Evolutionary conservation across 2,113 vertebrate species (phyloP).

Genomic region (Cheirogaleus medius): DNA sequence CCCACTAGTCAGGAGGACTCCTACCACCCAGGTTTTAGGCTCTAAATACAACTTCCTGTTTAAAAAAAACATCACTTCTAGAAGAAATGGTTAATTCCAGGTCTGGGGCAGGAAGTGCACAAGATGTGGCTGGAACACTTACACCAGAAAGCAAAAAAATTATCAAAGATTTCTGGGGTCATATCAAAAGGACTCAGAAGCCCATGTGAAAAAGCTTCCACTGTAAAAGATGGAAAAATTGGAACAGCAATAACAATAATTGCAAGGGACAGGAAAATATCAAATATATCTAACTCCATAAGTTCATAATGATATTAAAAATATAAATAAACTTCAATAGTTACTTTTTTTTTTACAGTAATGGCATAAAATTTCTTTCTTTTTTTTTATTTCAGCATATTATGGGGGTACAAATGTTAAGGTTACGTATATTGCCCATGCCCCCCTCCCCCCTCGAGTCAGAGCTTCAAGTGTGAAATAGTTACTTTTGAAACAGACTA

Average conservation of each 20-base stretch:
- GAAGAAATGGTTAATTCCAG: constrained; percentile 8
- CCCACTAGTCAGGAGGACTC: background rate
- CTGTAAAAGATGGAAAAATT: background rate
- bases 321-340: background rate
- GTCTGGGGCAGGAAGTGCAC: background rate
- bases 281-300: background rate
- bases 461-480: no score
- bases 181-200: background rate
- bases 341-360: no score
- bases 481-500: background rate
- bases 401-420: no score
- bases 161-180: background rate
- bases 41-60: background rate
- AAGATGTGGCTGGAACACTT: background rate
- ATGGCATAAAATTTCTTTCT: no score
- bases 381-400: no score
- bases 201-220: background rate
- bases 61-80: background rate
- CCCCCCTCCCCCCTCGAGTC: no score
- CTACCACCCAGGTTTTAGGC: background rate
- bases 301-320: background rate
- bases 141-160: background rate
- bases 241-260: background rate
- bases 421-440: no score
- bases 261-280: background rate